Conservation (phyloP, 2,113 vertebrate genomes). For the Bubo bubo region DNA sequence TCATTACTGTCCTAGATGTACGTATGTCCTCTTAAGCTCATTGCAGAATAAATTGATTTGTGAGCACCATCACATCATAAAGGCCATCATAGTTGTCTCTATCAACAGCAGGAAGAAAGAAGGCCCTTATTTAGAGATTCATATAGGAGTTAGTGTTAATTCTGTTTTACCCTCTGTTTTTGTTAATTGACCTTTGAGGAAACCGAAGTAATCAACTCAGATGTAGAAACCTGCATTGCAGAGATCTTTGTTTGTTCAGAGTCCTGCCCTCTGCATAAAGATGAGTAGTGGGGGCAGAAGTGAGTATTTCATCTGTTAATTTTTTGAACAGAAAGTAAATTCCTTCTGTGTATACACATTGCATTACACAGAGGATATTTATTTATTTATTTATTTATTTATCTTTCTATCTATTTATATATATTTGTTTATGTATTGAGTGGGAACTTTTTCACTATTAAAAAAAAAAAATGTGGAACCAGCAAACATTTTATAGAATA, state of each 20-base stretch:
- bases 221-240: background rate
- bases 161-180: background rate
- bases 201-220: background rate
- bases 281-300: background rate
- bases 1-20: background rate
- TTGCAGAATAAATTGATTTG: background rate
- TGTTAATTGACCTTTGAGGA: background rate
- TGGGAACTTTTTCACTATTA: background rate
- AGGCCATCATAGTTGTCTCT: background rate
- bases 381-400: background rate
- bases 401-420: background rate
- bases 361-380: background rate
- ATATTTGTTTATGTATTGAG: background rate
- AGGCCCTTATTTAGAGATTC: background rate
- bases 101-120: background rate
- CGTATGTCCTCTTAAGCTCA: background rate
- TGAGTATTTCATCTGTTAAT: background rate
- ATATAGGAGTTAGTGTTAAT: background rate
- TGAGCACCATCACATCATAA: background rate
- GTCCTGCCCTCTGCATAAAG: background rate
- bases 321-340: background rate
- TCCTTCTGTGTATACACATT: background rate
- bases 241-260: background rate
- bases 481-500: background rate
- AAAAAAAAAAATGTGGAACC: background rate